Evolutionary conservation across 2,797 vertebrate species (phyloP).

Genomic region (Apogon hyalosoma): DNA sequence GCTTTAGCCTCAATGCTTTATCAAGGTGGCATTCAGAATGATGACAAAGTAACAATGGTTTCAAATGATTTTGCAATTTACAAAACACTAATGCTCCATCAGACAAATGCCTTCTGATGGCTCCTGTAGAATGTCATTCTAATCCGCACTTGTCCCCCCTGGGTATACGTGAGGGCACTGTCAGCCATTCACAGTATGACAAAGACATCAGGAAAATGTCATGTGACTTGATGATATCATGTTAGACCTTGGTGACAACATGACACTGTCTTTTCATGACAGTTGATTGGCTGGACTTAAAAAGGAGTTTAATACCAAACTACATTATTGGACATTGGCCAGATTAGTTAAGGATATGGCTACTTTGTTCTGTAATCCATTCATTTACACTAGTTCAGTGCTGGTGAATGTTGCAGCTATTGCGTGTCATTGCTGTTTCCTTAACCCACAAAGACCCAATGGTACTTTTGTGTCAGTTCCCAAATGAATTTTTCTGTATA

Average conservation of each 20-base stretch:
- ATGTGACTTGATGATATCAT: conserved; percentile 46
- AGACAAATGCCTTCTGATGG: conserved; percentile 59
- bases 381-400: not conserved
- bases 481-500: no score
- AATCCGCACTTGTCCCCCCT: conserved; percentile 41
- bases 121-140: conserved; percentile 50
- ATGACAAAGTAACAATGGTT: conserved; percentile 36
- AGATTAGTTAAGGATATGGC: not conserved
- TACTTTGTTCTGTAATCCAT: no score
- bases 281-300: not conserved
- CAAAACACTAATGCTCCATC: conserved; percentile 39
- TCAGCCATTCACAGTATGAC: conserved; percentile 64
- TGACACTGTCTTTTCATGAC: conserved; percentile 13
- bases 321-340: not conserved
- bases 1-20: conserved; percentile 5
- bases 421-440: not conserved
- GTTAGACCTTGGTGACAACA: conserved; percentile 28
- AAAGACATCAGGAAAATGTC: conserved; percentile 52
- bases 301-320: not conserved
- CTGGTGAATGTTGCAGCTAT: not conserved
- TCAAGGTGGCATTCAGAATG: conserved; percentile 23
- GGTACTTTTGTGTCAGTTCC: no score
- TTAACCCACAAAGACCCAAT: not conserved
- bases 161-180: conserved; percentile 46
- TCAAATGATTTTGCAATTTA: conserved; percentile 26